Conservation (phyloP, 2,797 vertebrate genomes). For the Mallotus villosus region DNA sequence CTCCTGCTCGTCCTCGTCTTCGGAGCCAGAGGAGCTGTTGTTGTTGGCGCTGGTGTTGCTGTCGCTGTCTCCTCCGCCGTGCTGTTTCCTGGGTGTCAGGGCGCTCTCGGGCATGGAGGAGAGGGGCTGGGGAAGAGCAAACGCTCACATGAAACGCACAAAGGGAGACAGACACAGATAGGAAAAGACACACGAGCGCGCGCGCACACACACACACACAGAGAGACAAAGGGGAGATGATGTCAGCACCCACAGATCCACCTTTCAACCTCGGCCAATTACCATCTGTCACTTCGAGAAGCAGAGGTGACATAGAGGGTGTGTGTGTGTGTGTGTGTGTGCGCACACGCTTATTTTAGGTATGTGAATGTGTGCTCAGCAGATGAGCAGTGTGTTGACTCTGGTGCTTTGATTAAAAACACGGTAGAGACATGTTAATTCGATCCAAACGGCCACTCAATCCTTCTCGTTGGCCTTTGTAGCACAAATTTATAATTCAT, state of each 20-base stretch:
- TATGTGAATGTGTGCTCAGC: constrained; percentile 9
- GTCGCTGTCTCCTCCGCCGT: constrained; percentile 78
- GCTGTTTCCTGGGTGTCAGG: constrained; percentile 77
- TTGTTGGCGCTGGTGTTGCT: constrained; percentile 82
- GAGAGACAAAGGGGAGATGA: constrained; percentile 36
- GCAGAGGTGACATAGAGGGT: constrained; percentile 47
- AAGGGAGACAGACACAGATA: constrained; percentile 12
- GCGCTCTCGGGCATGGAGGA: constrained; percentile 91
- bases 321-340: constrained; percentile 12
- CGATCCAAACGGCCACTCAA: constrained; percentile 33
- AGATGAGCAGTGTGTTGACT: constrained; percentile 39
- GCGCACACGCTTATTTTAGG: not conserved
- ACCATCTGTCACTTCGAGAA: constrained; percentile 66
- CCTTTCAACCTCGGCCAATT: constrained; percentile 61
- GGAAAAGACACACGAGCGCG: constrained; percentile 15
- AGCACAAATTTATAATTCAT: constrained; percentile 43
- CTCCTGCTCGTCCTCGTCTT: constrained; percentile 73
- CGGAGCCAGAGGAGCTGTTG: constrained; percentile 75
- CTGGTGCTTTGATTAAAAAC: constrained; percentile 47
- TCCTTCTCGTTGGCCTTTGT: constrained; percentile 29
- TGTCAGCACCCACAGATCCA: constrained; percentile 47
- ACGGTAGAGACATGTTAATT: constrained; percentile 51
- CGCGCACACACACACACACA: constrained; percentile 22
- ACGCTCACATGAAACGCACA: constrained; percentile 36
- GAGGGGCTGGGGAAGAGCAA: constrained; percentile 74